Base-by-base conservation (phyloP, 2,797 vertebrate genomes). In the Sebastes oblongus region DNA sequence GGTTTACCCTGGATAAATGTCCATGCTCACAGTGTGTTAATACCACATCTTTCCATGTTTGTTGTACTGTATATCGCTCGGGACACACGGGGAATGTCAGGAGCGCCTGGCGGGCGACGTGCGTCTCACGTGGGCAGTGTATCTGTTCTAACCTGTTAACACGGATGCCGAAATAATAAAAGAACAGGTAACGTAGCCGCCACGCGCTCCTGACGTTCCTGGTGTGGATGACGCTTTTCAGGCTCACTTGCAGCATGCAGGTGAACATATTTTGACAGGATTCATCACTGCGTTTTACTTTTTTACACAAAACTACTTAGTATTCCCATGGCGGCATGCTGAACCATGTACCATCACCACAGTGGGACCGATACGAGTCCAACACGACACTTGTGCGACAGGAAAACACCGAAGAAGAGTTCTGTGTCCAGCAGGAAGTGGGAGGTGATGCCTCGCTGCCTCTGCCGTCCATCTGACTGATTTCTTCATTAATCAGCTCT, bases 401-500 rank as follows among this genome's bases (percentile, higher is more conserved):
- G 56, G 46, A 61, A 70, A 78, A 71, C 24, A 18, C 52, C 22
- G n/a, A 80, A 39, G 75, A 55, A 39, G 32, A 60, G 68, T 8
- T 32, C 11, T 62, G 72, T 29, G 70, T 72, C 9, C 46, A 64
- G 1, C 32, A 24, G 66, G 66, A 64, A 16, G 58, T 5, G 73
- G 68, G 55, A 72, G 71, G 74, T 20, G 68, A 79, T 1, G 79
- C 78, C 18, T 81, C 29, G 1, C 74, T 30, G 72, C 30, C 70
- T 32, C 55, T 22, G 39, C 61, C 59, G 68, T 54, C 22, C 75
- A 29, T 14, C 60, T 34, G 29, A 65, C 50, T 9, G 32, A 42
- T 25, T 12, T 27, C 46, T 64, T 75, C 82, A 78, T 86, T 69
- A 78, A 71, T 81, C 84, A 76, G 59, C 20, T 20, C 52, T 3